Percentiles rank a stretch among this genome's conserved stretches.
These are phyloP conservation scores for Hypomesus transpacificus DNA, from an alignment of 2,113 vertebrate genomes.

Conservation along the genomic window DNA sequence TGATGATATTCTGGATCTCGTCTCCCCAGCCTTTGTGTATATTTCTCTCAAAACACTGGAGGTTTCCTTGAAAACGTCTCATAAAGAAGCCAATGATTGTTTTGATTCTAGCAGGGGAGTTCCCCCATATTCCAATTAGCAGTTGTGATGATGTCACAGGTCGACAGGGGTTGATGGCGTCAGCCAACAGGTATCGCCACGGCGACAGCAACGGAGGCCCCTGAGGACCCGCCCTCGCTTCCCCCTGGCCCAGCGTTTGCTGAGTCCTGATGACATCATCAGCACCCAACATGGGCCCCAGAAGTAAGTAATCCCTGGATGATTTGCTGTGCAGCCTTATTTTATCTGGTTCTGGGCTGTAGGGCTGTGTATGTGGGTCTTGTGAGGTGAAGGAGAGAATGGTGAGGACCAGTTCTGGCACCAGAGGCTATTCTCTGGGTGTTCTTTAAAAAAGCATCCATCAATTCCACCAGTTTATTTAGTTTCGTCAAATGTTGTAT, in stretches of 20 bases:
- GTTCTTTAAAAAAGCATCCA: too few relatives aligned
- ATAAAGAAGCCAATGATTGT: background rate
- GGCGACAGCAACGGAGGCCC: slow-evolving; percentile 32
- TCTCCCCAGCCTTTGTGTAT: background rate
- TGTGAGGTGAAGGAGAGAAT: too few relatives aligned
- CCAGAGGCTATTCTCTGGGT: too few relatives aligned
- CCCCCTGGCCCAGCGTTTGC: slow-evolving; percentile 13
- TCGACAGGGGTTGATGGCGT: slow-evolving; percentile 10
- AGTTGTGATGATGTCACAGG: slow-evolving; percentile 31
- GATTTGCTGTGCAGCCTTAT: slow-evolving; percentile 1
- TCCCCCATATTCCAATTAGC: slow-evolving; percentile 15
- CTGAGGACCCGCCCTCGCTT: slow-evolving; percentile 21
- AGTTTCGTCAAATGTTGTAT: too few relatives aligned
- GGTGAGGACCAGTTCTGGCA: too few relatives aligned
- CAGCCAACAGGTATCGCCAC: slow-evolving; percentile 29
- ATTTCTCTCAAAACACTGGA: background rate
- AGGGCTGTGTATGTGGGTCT: background rate
- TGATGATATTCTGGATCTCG: background rate
- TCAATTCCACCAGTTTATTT: too few relatives aligned
- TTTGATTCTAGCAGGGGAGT: slow-evolving; percentile 14
- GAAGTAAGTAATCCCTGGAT: slow-evolving; percentile 1
- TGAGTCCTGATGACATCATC: slow-evolving; percentile 48
- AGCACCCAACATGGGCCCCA: slow-evolving; percentile 8
- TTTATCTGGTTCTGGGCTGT: slow-evolving; percentile 24
- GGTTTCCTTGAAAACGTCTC: background rate